Percentiles rank a stretch among this genome's conserved stretches.
phyloP scores from a whole-genome alignment of 2,113 vertebrate species.

The Notarius quadriscutis region DNA sequence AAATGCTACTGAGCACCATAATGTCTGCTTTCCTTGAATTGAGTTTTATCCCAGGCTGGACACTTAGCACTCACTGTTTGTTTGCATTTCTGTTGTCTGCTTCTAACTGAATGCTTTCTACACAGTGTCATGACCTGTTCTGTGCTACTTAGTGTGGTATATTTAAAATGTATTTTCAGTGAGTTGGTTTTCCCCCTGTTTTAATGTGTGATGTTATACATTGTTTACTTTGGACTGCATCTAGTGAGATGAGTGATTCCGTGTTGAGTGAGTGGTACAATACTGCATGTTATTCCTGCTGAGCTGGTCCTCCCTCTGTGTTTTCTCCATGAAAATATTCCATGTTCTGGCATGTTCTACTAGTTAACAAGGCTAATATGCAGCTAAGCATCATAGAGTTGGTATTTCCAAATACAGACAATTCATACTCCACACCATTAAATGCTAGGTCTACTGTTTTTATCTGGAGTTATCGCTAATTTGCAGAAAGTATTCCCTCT shows the following conservation, averaged over 20 bases:
- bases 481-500: not conserved
- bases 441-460: not conserved
- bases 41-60: not conserved
- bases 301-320: not conserved
- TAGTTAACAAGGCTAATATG: not conserved
- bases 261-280: not conserved
- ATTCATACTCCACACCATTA: not conserved
- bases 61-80: not conserved
- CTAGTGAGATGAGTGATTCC: not conserved
- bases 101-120: not conserved
- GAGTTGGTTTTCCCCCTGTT: not conserved
- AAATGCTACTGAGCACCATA: no score
- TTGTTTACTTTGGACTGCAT: not conserved
- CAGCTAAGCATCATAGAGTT: not conserved
- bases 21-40: not conserved
- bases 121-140: not conserved
- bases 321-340: not conserved
- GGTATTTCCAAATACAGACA: not conserved
- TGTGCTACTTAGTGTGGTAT: not conserved
- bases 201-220: not conserved
- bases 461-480: not conserved
- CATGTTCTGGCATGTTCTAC: not conserved
- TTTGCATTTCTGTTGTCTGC: not conserved
- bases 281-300: not conserved
- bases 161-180: not conserved